Evolutionary conservation across 2,888 invertebrate species (phyloP), one percentile per base, ranked within the genome.

Genomic region (Pristionchus mayeri): DNA sequence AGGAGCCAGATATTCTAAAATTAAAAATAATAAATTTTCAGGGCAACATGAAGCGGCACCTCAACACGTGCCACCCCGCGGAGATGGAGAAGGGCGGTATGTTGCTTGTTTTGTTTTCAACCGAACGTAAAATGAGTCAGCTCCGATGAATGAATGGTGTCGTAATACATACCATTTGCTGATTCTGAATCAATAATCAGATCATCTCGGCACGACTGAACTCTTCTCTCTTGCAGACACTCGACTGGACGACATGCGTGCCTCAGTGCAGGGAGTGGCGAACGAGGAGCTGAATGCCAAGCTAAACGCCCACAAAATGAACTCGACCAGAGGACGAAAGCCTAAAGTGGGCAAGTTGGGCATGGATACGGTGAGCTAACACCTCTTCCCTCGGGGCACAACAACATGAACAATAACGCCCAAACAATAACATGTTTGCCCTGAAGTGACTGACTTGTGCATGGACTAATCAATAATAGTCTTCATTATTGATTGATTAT

Each of bases 1-100:
- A n/a, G n/a, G n/a, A n/a, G n/a, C n/a, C n/a, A n/a, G n/a, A n/a
- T n/a, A n/a, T n/a, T n/a, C n/a, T n/a, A n/a, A n/a, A n/a, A n/a
- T n/a, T 24, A 6, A 57, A 54, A 54, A 54, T 54, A 54, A 13
- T 54, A 44, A 44, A 13, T 44, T 44, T 44, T 1, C 48, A 76
- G 83, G 92, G 92, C 27, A 92, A 92, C 85, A 92, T 92, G 92
- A 92, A 92, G 80, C 87, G 92, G 21, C 92, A 92, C 84, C 85
- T 92, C 48, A 89, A 89, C 85, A 89, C 90, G 67, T 89, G 88
- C 44, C 90, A 90, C 83, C 88, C 87, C 7, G 63, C n/a, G 16
- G 85, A 85, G 54, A 86, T 87, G 24, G 89, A 88, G 60, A 81
- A 81, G 18, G 60, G 81, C n/a, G 81, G 81, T 81, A 40, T 44